These are phyloP conservation scores for Myodes glareolus DNA, from an alignment of 2,113 vertebrate species.

Conservation along the genomic window DNA sequence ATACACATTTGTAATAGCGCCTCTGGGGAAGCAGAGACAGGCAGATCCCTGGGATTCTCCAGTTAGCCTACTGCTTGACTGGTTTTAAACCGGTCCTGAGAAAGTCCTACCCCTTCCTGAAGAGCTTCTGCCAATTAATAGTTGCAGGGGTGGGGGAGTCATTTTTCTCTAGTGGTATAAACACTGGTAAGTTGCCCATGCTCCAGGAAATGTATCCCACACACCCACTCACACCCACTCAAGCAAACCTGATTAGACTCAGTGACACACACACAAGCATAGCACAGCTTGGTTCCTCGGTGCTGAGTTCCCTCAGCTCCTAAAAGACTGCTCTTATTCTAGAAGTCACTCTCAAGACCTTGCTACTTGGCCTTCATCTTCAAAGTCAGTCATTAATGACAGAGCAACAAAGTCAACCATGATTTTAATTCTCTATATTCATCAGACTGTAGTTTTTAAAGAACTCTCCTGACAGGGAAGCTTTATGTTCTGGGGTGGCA, in stretches of 20 bases:
- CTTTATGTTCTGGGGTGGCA: too few species aligned
- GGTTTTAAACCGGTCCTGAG: background rate
- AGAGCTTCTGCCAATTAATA: background rate
- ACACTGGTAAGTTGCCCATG: background rate
- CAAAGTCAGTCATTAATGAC: background rate
- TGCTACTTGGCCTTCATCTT: background rate
- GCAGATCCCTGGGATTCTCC: background rate
- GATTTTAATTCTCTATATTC: background rate
- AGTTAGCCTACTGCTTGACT: too few species aligned
- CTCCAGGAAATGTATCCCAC: background rate
- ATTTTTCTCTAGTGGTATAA: background rate
- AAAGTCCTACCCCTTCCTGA: background rate
- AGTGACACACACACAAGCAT: background rate
- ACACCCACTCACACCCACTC: background rate
- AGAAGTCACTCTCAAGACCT: background rate
- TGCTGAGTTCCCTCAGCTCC: background rate
- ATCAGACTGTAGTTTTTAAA: background rate
- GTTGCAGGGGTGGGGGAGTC: background rate
- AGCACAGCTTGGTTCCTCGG: background rate
- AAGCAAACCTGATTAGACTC: background rate
- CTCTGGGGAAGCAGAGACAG: background rate
- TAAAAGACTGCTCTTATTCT: background rate
- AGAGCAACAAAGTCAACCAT: background rate
- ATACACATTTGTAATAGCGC: background rate
- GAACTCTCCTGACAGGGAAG: background rate